Evolutionary conservation across 2,797 vertebrate species (phyloP), one percentile per base, ranked within the genome.

Genomic region (Gadopsis marmoratus): DNA sequence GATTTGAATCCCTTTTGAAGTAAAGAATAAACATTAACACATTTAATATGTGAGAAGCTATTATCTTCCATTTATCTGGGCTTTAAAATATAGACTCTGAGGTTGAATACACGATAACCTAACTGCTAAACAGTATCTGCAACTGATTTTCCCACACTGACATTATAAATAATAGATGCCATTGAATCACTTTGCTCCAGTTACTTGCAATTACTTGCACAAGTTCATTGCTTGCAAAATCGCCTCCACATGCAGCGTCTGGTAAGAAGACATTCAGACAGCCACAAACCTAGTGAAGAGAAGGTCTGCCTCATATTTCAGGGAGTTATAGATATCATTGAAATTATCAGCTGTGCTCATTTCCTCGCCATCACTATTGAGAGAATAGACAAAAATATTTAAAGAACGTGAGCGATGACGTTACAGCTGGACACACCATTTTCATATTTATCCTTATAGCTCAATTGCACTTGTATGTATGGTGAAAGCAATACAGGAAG

Each of bases 221-320:
- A 54, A 14, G 2, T 41, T 70, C 19, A 37, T 9, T 9, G 5
- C 17, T 62, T 71, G n/a, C 7, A 51, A 61, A 41, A 64, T 51
- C 19, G 21, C 5, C 37, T 9, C 21, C 21, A 16, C 6, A 26
- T 43, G 23, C 29, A 43, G 4, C 2, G 9, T 65, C 31, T 35
- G 26, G 26, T 53, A 37, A 23, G 43, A 37, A 23, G 43, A 56
- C 10, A n/a, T 1, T 10, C 26, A 64, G 39, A 69, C 68, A 68
- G 0, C 31, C 14, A 87, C 92, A 84, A 83, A 99, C 98, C 98
- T 97, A 45, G 97, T 99, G 89, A 99, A 99, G 67, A 99, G 97
- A 65, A 99, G 89, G 74, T 99, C 97, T 0, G 96, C 96, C 86
- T 99, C 97, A 0, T 99, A 99, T 81, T 96, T 97, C 76, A 99